Conservation (phyloP, 2,888 invertebrate genomes). For the Agrilus mali region DNA sequence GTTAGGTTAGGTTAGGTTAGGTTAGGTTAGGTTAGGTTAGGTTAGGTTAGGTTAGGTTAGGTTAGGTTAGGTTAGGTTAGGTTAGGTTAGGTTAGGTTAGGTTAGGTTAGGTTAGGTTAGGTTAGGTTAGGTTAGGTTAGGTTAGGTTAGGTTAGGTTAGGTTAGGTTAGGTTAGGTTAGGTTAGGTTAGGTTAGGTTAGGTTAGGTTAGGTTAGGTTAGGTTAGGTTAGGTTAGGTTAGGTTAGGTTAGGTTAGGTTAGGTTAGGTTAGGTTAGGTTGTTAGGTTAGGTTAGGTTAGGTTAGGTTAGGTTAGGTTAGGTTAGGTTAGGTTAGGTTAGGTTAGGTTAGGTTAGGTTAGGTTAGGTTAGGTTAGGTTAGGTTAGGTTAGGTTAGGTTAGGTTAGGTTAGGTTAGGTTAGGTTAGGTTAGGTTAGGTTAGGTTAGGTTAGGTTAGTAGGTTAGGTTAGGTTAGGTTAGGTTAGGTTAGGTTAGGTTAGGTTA, state of each 20-base stretch:
- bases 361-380: constrained; percentile 12
- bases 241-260: constrained; percentile 11
- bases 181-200: constrained; percentile 11
- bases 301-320: constrained; percentile 13
- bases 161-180: constrained; percentile 11
- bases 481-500: too few species aligned
- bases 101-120: constrained; percentile 9
- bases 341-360: constrained; percentile 9
- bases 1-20: constrained; percentile 8
- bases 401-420: constrained; percentile 10
- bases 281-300: constrained; percentile 10
- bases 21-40: constrained; percentile 8
- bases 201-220: constrained; percentile 11
- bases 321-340: constrained; percentile 12
- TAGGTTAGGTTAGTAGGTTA: constrained; percentile 1
- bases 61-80: constrained; percentile 9
- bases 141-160: constrained; percentile 7
- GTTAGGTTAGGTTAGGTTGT: constrained; percentile 6
- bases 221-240: constrained; percentile 10
- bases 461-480: too few species aligned
- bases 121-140: constrained; percentile 9
- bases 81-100: constrained; percentile 8
- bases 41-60: constrained; percentile 8
- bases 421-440: constrained; percentile 5
- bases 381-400: constrained; percentile 12